Base-by-base conservation (phyloP, 2,113 vertebrate genomes). In the Gnathonemus echidnorhynchus region DNA sequence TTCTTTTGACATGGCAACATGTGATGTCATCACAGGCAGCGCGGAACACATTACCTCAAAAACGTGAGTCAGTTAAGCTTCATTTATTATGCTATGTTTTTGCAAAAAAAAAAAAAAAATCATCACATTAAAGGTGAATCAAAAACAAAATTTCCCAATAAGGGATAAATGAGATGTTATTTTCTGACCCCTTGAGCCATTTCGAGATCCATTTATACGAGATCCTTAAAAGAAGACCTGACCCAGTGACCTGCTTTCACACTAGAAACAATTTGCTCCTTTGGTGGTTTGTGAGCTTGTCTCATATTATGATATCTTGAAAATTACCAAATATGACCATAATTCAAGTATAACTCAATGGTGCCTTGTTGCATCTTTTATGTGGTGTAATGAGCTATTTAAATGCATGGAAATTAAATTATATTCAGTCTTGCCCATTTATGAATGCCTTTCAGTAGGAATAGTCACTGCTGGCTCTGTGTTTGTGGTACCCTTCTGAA, bases 311-410 rank as follows among this genome's bases (percentile, higher is more conserved):
- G 9, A 89, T 46, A 80, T 52, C 9, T 42, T 58, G n/a, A 19
- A 89, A 90, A 88, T 58, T 48, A 91, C 84, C 88, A 93, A 91
- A 91, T 45, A 24, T 39, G 89, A 89, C 90, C 39, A 88, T 87
- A 91, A 92, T 93, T 94, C 89, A 74, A 87, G 19, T 88, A 87
- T 42, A 92, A 90, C 70, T 87, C 89, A 90, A 80, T 90, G 89
- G 56, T 35, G 27, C 89, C 90, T 66, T 27, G 11, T 45, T 90
- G 52, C 35, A 19, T 92, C 62, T 88, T 92, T 91, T 91, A 89
- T 92, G 31, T 62, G 66, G 87, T 91, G 89, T 94, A 95, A 95
- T 94, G 93, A 94, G 93, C 93, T 89, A 94, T 95, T 96, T 95
- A 95, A 95, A 95, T 96, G 94, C 95, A 95, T 95, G 89, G 90